Evolutionary conservation across 1,140 invertebrate genomes (phyloP), one percentile per base, ranked within the genome.

Genomic region (Tetramorium parvispinum): DNA sequence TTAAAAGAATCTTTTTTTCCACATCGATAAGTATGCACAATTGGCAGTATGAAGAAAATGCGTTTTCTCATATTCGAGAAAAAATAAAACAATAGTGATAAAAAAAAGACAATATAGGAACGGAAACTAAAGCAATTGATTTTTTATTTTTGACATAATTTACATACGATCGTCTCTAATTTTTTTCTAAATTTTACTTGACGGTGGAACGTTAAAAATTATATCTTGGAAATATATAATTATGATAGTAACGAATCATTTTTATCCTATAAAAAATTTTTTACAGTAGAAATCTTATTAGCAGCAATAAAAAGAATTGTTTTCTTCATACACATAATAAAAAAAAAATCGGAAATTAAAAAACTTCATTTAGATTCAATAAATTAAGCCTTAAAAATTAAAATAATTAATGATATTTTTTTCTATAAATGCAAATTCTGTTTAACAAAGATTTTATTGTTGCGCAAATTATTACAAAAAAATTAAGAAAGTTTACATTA

Each of bases 71-170:
- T 81, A 81, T 55, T 81, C 1, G 37, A 71, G n/a, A 18, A 32
- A 21, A 71, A 70, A 21, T 21, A 68, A 43, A 61, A 32, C 6
- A 2, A 37, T 8, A 70, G 2, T 8, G 37, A 70, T 81, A 40
- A 81, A 70, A n/a, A 57, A 18, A 16, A 24, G 4, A n/a, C 5
- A 13, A 13, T 43, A 43, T 57, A 57, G 18, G 21, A 57, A 46
- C 2, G 0, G 3, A 51, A 81, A 79, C 2, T 32, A 49, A 78
- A 65, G 11, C 27, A 27, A 65, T 78, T 63, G 24, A 51, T 43
- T 57, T 81, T 32, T 81, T 70, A 21, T 81, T 55, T 37, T 4
- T 43, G 5, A 6, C 55, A 5, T 71, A 81, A 81, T 81, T 81
- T 70, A 51, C 18, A 57, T 71, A 13, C 10, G 2, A 51, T 8